Percentiles rank a stretch among this genome's conserved stretches.
phyloP scores from a whole-genome alignment of 2,888 invertebrate genomes.

The Sarcophaga carnaria region DNA sequence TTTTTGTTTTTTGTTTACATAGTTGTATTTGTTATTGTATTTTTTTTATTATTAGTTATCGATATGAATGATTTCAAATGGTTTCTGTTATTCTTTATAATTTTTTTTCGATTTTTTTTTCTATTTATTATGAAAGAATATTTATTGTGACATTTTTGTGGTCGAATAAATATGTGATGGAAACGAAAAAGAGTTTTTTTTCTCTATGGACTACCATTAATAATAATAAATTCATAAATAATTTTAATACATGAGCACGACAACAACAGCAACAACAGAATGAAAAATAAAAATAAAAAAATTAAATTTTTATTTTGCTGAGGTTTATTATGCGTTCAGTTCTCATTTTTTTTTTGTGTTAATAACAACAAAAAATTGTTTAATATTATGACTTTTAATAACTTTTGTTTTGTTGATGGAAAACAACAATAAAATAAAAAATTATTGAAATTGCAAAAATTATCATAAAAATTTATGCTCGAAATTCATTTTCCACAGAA shows the following conservation, averaged over 20 bases:
- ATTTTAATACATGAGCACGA: not conserved
- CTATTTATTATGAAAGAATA: slow-evolving; percentile 46
- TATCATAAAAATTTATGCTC: not conserved
- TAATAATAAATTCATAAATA: slow-evolving; percentile 22
- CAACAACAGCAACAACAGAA: not conserved
- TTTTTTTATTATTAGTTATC: slow-evolving; percentile 58
- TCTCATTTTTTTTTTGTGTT: not conserved
- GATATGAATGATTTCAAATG: slow-evolving; percentile 49
- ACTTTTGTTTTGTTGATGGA: not conserved
- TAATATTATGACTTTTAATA: not conserved
- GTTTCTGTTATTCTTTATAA: slow-evolving; percentile 1
- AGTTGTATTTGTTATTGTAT: not conserved
- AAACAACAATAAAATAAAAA: not conserved
- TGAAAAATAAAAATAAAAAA: not conserved
- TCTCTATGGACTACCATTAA: not conserved
- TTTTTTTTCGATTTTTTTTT: not conserved
- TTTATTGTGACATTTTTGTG: slow-evolving; percentile 66
- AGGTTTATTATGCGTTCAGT: not conserved
- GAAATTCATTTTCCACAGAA: not conserved
- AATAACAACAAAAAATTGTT: not conserved
- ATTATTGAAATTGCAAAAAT: not conserved
- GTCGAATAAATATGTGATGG: slow-evolving; percentile 60
- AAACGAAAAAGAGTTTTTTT: slow-evolving; percentile 38
- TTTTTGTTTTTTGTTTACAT: not conserved
- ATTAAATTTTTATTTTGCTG: not conserved